A percentile compares a stretch with the other conserved stretches of the same genome.
Conservation (phyloP, 2,888 invertebrate species). For the Gisinianus flammeolus region DNA sequence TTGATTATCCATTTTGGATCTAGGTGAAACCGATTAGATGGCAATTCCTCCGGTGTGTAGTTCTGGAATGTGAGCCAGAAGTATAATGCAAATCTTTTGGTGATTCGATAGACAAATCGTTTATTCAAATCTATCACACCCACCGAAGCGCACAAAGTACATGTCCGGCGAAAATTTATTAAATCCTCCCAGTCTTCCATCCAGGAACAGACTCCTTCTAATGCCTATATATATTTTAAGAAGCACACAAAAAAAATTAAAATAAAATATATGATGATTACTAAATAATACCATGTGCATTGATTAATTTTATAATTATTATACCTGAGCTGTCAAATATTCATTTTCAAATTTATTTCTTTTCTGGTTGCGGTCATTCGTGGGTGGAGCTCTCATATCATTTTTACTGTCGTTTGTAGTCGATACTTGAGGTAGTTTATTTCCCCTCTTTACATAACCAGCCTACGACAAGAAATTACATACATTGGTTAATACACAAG, state of each 20-base stretch:
- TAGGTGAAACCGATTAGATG: neutral
- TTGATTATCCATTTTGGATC: neutral
- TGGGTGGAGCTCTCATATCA: neutral
- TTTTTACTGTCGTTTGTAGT: neutral
- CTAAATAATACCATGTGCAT: neutral
- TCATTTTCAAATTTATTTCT: neutral
- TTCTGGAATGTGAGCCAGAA: neutral
- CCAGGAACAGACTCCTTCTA: neutral
- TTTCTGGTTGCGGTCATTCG: no score
- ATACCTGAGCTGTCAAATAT: neutral
- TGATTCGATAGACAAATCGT: conserved; percentile 5
- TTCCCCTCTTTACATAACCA: no score
- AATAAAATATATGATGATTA: neutral
- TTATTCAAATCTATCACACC: neutral
- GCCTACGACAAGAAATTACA: no score
- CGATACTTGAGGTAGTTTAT: conserved; percentile 10
- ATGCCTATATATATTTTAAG: neutral
- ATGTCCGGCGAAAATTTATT: conserved; percentile 6
- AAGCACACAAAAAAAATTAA: neutral
- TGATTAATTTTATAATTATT: neutral
- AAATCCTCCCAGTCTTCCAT: conserved; percentile 10
- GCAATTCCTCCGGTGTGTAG: neutral
- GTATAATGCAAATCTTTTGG: conserved; percentile 15
- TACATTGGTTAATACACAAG: no score
- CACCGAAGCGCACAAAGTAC: neutral